Conservation (phyloP, 1,140 invertebrate species). For the Varroa destructor region DNA sequence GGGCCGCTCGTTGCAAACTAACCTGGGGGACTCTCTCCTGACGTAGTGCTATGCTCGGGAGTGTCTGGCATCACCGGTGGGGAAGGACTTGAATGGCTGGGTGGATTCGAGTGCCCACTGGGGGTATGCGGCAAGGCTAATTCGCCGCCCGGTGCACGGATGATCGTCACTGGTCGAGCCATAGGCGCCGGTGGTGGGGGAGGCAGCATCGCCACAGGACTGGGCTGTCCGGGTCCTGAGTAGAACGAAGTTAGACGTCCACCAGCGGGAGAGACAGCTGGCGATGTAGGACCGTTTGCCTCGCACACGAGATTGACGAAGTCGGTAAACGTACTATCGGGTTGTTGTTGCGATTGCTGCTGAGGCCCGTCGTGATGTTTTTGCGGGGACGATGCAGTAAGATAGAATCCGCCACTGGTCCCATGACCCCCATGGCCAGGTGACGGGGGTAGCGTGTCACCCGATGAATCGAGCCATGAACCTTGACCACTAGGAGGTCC, state of each 20-base stretch:
- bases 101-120: too few relatives aligned
- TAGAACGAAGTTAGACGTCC: conserved; percentile 34
- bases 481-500: conserved; percentile 33
- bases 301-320: conserved; percentile 93
- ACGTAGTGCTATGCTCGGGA: conserved; percentile 21
- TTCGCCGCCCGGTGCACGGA: conserved; percentile 59
- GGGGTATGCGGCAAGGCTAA: neutral
- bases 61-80: conserved; percentile 23
- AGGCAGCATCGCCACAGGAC: conserved; percentile 54
- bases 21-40: conserved; percentile 26
- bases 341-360: neutral
- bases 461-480: conserved; percentile 14
- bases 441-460: neutral
- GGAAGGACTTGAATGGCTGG: conserved; percentile 10
- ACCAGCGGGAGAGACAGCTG: conserved; percentile 60
- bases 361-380: neutral
- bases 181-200: conserved; percentile 83
- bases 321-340: conserved; percentile 73
- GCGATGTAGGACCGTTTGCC: conserved; percentile 62
- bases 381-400: conserved; percentile 4
- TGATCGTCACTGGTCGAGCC: conserved; percentile 86
- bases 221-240: neutral
- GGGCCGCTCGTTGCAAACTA: neutral
- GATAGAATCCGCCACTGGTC: neutral
- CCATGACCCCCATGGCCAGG: neutral